phyloP scores from a whole-genome alignment of 1,140 invertebrate genomes.

The Oryzaephilus surinamensis region DNA sequence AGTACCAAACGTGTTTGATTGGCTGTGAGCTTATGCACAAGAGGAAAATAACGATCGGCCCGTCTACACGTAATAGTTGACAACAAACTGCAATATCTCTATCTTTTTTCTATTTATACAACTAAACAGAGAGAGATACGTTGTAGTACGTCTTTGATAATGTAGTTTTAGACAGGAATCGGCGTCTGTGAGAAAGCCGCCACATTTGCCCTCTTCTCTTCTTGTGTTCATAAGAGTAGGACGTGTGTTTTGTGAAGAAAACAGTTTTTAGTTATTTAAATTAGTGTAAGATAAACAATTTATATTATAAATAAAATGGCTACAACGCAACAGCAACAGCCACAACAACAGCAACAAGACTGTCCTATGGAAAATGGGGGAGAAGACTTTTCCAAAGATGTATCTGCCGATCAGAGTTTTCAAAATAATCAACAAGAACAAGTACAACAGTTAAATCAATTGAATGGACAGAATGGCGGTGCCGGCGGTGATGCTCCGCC shows the following conservation, averaged over 20 bases:
- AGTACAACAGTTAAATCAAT: conserved; percentile 33
- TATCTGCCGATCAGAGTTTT: conserved; percentile 37
- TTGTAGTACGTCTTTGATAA: no score
- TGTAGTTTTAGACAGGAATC: no score
- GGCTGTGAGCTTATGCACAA: background rate
- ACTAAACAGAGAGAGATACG: no score
- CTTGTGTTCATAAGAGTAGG: conserved; percentile 15
- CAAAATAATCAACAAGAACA: conserved; percentile 41
- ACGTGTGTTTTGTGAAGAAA: conserved; percentile 12
- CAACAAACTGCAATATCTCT: no score
- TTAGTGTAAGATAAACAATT: conserved; percentile 11
- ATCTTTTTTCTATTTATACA: no score
- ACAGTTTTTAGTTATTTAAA: conserved; percentile 9
- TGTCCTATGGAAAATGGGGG: conserved; percentile 39
- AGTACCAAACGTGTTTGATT: conserved; percentile 2
- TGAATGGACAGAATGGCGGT: conserved; percentile 47
- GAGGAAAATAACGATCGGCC: conserved; percentile 5
- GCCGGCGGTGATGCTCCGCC: conserved; percentile 48
- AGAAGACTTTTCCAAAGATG: conserved; percentile 60
- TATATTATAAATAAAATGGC: conserved; percentile 30
- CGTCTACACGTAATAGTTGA: no score
- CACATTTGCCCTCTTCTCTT: conserved; percentile 14
- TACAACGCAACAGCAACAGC: no score
- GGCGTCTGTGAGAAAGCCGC: background rate
- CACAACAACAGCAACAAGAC: no score